Base-by-base conservation (phyloP, 2,797 vertebrate genomes). In the Eremophila alpestris region DNA sequence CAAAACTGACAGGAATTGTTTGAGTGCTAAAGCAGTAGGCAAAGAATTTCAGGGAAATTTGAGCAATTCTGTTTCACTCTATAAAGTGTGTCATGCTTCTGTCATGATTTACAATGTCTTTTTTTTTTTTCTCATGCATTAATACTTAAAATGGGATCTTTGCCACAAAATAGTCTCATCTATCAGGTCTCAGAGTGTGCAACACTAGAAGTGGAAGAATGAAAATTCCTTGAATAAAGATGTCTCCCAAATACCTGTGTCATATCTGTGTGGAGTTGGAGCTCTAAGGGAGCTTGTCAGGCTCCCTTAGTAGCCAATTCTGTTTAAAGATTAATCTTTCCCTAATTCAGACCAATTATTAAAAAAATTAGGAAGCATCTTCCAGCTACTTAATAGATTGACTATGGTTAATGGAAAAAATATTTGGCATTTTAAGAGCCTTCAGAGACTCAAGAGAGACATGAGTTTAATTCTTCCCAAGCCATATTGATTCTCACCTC, bases 401-500 rank as follows among this genome's bases (percentile, higher is more conserved):
- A 73, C 32, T 69, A 29, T 15, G 2, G 21, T 36, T 94, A 91
- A 87, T 85, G 64, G 59, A 58, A 55, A 90, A 86, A 90, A 79
- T 73, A 77, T 78, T 85, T 93, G 76, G 41, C 60, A 75, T 73
- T 93, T 90, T 46, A 83, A 90, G 43, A 89, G 52, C 26, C 49
- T 93, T 94, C 87, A 73, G 85, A 95, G 60, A 64, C 62, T 78
- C 79, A 65, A 89, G 70, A 96, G 58, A 95, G 69, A 45, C 84
- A 71, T n/a, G 48, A 59, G 58, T 95, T 94, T 96, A 91, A 91
- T 94, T 94, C 62, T 71, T 90, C 55, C 63, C 71, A 58, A 79
- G 46, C 71, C 23, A 69, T 84, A 96, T 85, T 90, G 86, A 95
- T 95, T 90, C 90, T 93, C 88, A 64, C 74, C 68, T 94, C 78